Evolutionary conservation across 92 coral and sea anemone species (phyloP).

Genomic region (Phenganax marumi): DNA sequence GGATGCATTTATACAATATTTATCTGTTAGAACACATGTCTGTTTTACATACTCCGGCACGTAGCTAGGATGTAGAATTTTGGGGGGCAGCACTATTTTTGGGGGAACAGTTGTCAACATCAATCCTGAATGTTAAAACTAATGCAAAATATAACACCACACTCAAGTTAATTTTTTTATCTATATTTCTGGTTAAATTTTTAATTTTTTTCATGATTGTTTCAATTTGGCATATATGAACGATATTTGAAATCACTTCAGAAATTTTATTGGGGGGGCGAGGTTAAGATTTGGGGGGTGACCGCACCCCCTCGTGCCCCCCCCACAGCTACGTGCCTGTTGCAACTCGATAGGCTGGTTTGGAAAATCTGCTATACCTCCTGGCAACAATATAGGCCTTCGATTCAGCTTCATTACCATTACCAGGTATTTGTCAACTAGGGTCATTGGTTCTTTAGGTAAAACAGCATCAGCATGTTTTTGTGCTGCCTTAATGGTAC

Average conservation of each 20-base stretch:
- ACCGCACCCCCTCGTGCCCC: not conserved
- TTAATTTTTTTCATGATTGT: no score
- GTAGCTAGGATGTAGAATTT: no score
- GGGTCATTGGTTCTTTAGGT: slow-evolving; percentile 30
- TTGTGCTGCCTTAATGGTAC: slow-evolving; percentile 27
- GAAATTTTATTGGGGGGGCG: no score
- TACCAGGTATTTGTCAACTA: slow-evolving; percentile 25
- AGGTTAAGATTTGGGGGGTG: no score
- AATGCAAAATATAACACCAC: no score
- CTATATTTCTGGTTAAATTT: no score
- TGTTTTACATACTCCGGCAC: slow-evolving; percentile 18
- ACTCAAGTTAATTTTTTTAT: no score
- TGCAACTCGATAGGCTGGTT: slow-evolving; percentile 45
- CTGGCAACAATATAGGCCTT: slow-evolving; percentile 27
- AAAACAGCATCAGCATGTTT: slow-evolving; percentile 18
- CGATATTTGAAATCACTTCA: no score
- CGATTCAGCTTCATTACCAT: slow-evolving; percentile 1
- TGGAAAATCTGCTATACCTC: slow-evolving; percentile 22
- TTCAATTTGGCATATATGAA: no score
- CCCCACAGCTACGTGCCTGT: slow-evolving; percentile 30
- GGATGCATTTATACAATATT: not conserved
- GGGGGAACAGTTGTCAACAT: no score
- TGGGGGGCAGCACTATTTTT: no score
- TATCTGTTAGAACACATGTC: slow-evolving; percentile 13
- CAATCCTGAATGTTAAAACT: no score